phyloP scores from a whole-genome alignment of 2,797 vertebrate species.

The Trachurus trachurus region DNA sequence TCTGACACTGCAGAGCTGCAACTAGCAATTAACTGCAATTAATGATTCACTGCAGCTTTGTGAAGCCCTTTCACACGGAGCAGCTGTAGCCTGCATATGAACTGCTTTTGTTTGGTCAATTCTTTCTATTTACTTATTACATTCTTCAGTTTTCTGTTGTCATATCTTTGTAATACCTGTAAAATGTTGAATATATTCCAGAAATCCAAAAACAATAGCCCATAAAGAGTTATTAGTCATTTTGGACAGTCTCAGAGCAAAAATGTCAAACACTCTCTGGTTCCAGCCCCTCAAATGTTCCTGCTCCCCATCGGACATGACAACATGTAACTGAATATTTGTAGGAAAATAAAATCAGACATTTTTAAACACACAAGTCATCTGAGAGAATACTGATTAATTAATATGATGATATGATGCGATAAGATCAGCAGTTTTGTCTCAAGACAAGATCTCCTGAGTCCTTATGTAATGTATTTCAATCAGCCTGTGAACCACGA shows the following conservation, averaged over 20 bases:
- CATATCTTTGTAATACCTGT: too few relatives aligned
- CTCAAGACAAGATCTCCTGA: too few relatives aligned
- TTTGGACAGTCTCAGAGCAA: too few relatives aligned
- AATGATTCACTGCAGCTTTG: not conserved
- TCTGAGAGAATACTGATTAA: not conserved
- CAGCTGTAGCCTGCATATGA: not conserved
- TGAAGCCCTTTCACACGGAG: not conserved
- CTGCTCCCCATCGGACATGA: too few relatives aligned
- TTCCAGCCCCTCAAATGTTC: too few relatives aligned
- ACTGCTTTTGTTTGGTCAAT: not conserved
- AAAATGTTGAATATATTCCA: not conserved
- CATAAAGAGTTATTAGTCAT: too few relatives aligned
- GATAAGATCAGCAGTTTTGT: not conserved
- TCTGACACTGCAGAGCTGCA: not conserved
- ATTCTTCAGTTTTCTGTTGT: not conserved
- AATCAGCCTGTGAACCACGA: not conserved
- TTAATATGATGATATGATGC: not conserved
- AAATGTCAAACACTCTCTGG: too few relatives aligned
- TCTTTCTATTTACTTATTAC: not conserved
- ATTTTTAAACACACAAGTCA: too few relatives aligned
- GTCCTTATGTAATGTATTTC: not conserved
- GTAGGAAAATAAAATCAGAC: too few relatives aligned
- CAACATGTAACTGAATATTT: too few relatives aligned
- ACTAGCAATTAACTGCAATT: not conserved
- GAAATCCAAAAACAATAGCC: not conserved